phyloP scores from a whole-genome alignment of 2,113 vertebrate species.

The Lepus timidus region DNA sequence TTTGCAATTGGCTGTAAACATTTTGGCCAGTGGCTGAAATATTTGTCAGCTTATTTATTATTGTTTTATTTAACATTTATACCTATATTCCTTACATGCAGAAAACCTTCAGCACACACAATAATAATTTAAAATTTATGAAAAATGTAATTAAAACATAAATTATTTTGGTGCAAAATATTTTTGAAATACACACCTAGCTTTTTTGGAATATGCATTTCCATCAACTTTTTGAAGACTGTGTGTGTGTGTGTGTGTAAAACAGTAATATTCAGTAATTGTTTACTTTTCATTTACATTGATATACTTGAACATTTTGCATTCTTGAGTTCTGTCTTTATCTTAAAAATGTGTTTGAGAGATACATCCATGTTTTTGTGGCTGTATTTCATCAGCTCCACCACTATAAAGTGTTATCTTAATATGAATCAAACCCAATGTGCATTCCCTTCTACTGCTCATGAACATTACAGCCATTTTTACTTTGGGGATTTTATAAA shows the following conservation, averaged over 20 bases:
- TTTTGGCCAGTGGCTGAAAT: neutral
- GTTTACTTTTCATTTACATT: neutral
- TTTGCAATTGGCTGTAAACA: neutral
- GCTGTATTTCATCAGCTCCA: neutral
- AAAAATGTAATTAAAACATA: too few species aligned
- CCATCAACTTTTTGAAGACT: too few species aligned
- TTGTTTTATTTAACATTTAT: neutral
- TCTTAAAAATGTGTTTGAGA: neutral
- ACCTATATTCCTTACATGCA: too few species aligned
- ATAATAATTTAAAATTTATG: too few species aligned
- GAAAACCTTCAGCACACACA: too few species aligned
- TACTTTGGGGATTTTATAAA: neutral
- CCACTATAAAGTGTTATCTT: neutral
- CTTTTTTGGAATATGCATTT: too few species aligned
- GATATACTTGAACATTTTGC: neutral
- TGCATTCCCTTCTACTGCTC: neutral
- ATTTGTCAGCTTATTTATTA: neutral
- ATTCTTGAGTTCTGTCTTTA: neutral
- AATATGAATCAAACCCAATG: neutral
- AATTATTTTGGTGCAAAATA: too few species aligned
- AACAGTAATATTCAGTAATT: neutral
- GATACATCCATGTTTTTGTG: neutral
- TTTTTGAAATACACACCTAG: too few species aligned
- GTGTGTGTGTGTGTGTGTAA: too few species aligned
- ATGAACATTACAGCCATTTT: neutral